Evolutionary conservation across 1,140 invertebrate genomes (phyloP).

Genomic region (Apis laboriosa): DNA sequence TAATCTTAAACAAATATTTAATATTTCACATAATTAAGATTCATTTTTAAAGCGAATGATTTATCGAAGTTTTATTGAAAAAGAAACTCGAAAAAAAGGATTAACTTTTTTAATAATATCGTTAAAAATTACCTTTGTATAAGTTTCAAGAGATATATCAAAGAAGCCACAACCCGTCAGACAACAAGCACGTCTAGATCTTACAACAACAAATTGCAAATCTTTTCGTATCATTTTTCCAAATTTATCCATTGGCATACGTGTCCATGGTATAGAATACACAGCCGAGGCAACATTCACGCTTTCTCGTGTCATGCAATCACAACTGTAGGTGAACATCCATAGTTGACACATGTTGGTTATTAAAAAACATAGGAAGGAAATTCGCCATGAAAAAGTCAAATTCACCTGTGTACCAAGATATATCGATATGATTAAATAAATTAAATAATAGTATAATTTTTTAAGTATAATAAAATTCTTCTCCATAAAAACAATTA

Average conservation of each 20-base stretch:
- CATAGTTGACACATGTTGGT: slow-evolving; percentile 46
- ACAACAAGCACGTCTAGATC: slow-evolving; percentile 29
- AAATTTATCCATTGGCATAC: slow-evolving; percentile 11
- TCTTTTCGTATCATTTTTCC: slow-evolving; percentile 33
- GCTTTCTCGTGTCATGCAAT: slow-evolving; percentile 49
- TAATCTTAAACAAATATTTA: too few relatives aligned
- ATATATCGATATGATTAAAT: neutral
- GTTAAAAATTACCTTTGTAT: slow-evolving; percentile 45
- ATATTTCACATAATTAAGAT: too few relatives aligned
- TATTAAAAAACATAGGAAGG: slow-evolving; percentile 24
- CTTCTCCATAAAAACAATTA: neutral
- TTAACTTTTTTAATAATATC: neutral
- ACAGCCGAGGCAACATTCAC: slow-evolving; percentile 25
- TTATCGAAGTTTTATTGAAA: neutral
- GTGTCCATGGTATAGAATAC: slow-evolving; percentile 44
- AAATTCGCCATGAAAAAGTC: neutral
- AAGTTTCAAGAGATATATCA: slow-evolving; percentile 54
- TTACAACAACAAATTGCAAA: slow-evolving; percentile 39
- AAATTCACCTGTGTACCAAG: neutral
- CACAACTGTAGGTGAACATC: slow-evolving; percentile 43
- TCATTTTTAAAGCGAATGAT: too few relatives aligned
- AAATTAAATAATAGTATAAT: neutral
- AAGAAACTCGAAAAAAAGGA: neutral
- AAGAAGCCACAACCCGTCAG: slow-evolving; percentile 54
- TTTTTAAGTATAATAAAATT: too few relatives aligned